Conservation (phyloP, 2,797 vertebrate species). For the Syndactyla subalaris region DNA sequence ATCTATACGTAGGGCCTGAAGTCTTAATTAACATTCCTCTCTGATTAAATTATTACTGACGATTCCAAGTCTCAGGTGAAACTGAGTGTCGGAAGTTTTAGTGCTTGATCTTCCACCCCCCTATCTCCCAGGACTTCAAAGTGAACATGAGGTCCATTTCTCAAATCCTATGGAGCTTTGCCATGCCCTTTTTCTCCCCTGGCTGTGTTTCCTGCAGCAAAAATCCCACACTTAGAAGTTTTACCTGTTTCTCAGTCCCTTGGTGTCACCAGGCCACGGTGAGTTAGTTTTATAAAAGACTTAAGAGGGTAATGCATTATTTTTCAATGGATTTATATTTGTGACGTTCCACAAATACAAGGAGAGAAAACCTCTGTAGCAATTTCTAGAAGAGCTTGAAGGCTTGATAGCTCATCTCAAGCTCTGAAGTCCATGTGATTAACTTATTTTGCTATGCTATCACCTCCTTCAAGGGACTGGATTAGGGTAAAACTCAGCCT, state of each 20-base stretch:
- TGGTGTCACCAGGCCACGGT: not conserved
- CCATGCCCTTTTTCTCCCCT: not conserved
- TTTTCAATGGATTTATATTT: not conserved
- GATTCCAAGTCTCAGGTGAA: conserved; percentile 65
- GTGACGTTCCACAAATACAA: not conserved
- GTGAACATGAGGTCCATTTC: not conserved
- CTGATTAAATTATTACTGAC: conserved; percentile 61
- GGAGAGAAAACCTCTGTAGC: not conserved
- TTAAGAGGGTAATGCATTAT: not conserved
- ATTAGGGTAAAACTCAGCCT: not conserved
- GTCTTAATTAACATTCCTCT: conserved; percentile 62
- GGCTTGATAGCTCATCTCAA: not conserved
- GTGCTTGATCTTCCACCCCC: conserved; percentile 55
- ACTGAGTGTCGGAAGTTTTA: conserved; percentile 15
- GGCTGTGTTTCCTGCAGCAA: not conserved
- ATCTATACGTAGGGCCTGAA: not conserved
- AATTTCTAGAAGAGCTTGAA: not conserved
- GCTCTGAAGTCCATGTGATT: not conserved
- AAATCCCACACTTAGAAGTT: not conserved
- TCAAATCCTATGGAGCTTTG: conserved; percentile 7
- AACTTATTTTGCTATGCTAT: not conserved
- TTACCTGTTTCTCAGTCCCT: not conserved
- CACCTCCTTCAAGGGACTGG: not conserved
- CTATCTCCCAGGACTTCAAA: conserved; percentile 68
- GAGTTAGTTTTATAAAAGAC: not conserved